These are phyloP conservation scores for Trichonephila clavipes DNA, from an alignment of 1,140 invertebrate species.

Conservation along the genomic window DNA sequence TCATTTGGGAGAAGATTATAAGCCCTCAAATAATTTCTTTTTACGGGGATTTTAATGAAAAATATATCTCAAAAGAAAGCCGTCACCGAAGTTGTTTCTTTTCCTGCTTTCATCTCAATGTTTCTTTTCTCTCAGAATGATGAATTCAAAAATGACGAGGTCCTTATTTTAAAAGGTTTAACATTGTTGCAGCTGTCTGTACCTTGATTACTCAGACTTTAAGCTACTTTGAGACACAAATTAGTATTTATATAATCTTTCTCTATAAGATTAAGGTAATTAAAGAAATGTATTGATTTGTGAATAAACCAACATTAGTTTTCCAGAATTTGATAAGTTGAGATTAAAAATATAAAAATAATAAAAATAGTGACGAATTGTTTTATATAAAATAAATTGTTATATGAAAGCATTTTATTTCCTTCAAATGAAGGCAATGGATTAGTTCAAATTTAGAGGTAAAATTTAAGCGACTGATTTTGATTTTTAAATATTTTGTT, in stretches of 20 bases:
- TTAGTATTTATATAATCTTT: neutral
- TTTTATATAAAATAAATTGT: too few relatives aligned
- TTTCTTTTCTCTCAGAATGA: neutral
- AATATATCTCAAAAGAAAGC: neutral
- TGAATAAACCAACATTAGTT: neutral
- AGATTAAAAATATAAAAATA: too few relatives aligned
- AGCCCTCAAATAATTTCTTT: neutral
- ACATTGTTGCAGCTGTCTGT: neutral
- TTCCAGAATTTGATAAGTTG: neutral
- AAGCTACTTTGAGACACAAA: neutral
- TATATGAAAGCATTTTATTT: too few relatives aligned
- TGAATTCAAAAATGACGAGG: neutral
- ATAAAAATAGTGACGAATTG: too few relatives aligned
- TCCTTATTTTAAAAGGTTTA: neutral
- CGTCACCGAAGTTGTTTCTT: neutral
- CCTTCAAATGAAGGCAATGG: too few relatives aligned
- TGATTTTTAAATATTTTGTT: too few relatives aligned
- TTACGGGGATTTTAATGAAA: constrained; percentile 14
- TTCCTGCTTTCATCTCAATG: neutral
- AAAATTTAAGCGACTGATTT: too few relatives aligned
- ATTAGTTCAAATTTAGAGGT: too few relatives aligned
- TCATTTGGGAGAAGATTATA: constrained; percentile 1
- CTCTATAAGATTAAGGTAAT: neutral
- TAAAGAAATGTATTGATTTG: neutral
- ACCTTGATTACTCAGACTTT: neutral